Conservation (phyloP, 2,888 invertebrate species). For the Ernsta delagoae region DNA sequence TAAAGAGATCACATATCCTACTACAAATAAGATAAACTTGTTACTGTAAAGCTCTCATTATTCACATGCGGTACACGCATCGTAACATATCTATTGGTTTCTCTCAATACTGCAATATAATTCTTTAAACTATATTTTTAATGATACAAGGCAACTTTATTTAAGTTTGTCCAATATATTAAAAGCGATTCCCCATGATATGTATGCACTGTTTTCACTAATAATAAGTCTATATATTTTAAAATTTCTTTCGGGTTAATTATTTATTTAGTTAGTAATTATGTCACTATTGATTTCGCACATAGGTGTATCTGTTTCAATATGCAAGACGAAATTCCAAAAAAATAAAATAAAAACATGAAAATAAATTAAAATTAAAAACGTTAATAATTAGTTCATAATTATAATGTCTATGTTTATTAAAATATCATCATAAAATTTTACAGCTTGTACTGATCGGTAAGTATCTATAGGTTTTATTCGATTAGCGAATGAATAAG, state of each 20-base stretch:
- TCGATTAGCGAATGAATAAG: neutral
- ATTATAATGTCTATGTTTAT: too few relatives aligned
- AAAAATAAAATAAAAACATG: neutral
- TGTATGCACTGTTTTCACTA: neutral
- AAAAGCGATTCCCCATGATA: conserved; percentile 29
- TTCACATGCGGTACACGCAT: conserved; percentile 66
- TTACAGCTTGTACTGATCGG: too few relatives aligned
- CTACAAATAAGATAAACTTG: conserved; percentile 78
- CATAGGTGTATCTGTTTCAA: too few relatives aligned
- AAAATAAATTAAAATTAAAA: neutral
- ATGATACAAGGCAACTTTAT: conserved; percentile 22
- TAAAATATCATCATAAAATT: too few relatives aligned
- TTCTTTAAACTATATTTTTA: conserved; percentile 29
- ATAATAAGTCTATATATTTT: too few relatives aligned
- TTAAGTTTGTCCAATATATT: conserved; percentile 21
- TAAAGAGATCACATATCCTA: conserved; percentile 82
- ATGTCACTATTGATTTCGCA: too few relatives aligned
- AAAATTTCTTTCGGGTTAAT: too few relatives aligned
- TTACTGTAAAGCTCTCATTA: conserved; percentile 77
- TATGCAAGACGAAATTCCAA: too few relatives aligned
- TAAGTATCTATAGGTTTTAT: conserved; percentile 3
- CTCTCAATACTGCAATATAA: conserved; percentile 56
- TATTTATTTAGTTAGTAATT: too few relatives aligned
- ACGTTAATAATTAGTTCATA: too few relatives aligned
- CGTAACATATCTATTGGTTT: conserved; percentile 57